A percentile compares a stretch with the other conserved stretches of the same genome.
Conservation (phyloP, 1,140 invertebrate species). For the Nylanderia fulva region DNA sequence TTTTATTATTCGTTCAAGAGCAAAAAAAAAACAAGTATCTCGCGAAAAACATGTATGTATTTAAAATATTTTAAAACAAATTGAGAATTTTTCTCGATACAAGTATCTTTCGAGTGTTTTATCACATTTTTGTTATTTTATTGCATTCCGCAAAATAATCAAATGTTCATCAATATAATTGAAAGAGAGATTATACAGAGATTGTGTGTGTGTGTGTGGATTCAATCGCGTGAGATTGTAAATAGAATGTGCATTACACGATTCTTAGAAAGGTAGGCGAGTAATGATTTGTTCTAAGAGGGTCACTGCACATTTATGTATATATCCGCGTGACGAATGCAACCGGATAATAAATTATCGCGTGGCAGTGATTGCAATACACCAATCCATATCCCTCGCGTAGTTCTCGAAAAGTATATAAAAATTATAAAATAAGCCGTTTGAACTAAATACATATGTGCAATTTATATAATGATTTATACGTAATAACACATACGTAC, state of each 20-base stretch:
- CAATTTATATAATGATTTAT: no score
- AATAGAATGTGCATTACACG: background rate
- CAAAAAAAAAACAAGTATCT: no score
- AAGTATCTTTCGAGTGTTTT: no score
- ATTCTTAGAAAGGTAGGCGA: conserved; percentile 26
- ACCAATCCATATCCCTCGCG: background rate
- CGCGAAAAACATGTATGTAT: background rate
- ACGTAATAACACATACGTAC: background rate
- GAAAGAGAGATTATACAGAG: background rate
- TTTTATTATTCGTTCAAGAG: no score
- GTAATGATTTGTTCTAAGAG: conserved; percentile 38
- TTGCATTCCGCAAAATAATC: background rate
- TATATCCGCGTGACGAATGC: background rate
- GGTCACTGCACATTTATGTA: conserved; percentile 26
- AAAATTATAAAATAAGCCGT: background rate
- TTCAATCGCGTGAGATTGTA: conserved; percentile 36
- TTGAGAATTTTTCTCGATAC: no score
- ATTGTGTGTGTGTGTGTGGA: no score
- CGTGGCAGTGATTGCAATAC: background rate
- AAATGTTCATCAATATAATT: background rate
- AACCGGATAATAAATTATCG: background rate
- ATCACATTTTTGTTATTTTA: no score
- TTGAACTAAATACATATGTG: background rate
- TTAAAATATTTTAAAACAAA: no score
- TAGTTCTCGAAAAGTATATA: conserved; percentile 11